A percentile compares a stretch with the other conserved stretches of the same genome.
Evolutionary conservation across 2,797 vertebrate species (phyloP).

Genomic region (Melanotaenia parkinsoni): DNA sequence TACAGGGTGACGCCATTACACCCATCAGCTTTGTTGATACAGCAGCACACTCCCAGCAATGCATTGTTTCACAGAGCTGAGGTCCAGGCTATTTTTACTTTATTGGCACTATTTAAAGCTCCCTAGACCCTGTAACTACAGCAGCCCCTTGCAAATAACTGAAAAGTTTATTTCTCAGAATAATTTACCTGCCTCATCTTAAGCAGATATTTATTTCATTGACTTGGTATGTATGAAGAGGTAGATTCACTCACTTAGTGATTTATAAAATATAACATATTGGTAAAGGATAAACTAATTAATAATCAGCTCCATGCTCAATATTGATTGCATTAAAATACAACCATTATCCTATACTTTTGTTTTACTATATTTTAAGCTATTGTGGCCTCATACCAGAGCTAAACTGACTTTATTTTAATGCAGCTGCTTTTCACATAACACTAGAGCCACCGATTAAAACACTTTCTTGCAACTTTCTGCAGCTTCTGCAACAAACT

Average conservation of each 20-base stretch:
- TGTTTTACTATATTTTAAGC: too few relatives aligned
- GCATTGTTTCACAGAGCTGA: slow-evolving; percentile 71
- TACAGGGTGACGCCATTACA: slow-evolving; percentile 70
- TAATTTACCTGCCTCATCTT: slow-evolving; percentile 1
- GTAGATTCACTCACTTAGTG: background rate
- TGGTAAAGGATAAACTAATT: background rate
- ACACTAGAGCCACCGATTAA: slow-evolving; percentile 22
- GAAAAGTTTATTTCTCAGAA: slow-evolving; percentile 31
- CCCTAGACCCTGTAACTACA: slow-evolving; percentile 31
- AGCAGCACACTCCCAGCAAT: slow-evolving; percentile 71
- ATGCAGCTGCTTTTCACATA: slow-evolving; percentile 30
- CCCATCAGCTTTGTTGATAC: slow-evolving; percentile 72
- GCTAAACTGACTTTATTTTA: slow-evolving; percentile 15
- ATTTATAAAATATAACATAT: background rate
- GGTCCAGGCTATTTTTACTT: slow-evolving; percentile 65
- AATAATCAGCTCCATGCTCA: slow-evolving; percentile 1
- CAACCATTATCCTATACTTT: background rate
- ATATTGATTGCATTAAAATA: background rate
- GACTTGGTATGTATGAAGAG: background rate
- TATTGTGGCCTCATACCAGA: slow-evolving; percentile 16
- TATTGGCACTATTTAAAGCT: slow-evolving; percentile 57
- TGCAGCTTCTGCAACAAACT: slow-evolving; percentile 37
- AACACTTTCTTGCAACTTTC: slow-evolving; percentile 27
- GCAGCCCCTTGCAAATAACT: slow-evolving; percentile 39
- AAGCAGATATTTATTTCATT: background rate